Conservation (phyloP, 2,888 invertebrate species). For the Amitus sp. region DNA sequence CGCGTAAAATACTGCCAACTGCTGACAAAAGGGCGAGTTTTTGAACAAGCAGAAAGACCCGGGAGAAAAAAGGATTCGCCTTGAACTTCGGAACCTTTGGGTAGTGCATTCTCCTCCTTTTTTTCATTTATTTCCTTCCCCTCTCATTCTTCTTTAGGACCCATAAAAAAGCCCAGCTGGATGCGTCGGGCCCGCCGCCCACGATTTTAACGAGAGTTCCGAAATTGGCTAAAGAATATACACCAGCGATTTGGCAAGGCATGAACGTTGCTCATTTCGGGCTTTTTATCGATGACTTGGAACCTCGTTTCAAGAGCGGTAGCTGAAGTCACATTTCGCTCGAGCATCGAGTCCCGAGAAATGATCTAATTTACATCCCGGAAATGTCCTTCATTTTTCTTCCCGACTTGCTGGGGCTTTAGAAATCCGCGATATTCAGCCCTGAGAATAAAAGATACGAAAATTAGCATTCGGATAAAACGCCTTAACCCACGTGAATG, state of each 20-base stretch:
- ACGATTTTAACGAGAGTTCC: constrained; percentile 34
- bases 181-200: constrained; percentile 20
- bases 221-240: constrained; percentile 24
- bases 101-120: constrained; percentile 26
- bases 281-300: constrained; percentile 3
- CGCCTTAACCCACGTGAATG: too few species aligned
- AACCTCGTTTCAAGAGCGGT: not conserved
- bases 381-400: too few species aligned
- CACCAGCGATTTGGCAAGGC: constrained; percentile 5
- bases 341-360: too few species aligned
- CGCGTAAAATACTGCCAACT: constrained; percentile 23
- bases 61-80: constrained; percentile 33
- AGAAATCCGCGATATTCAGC: too few species aligned
- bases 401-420: too few species aligned
- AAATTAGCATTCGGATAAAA: too few species aligned
- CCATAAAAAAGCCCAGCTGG: constrained; percentile 28
- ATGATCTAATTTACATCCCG: too few species aligned
- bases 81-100: constrained; percentile 38
- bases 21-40: constrained; percentile 30
- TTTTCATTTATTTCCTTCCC: constrained; percentile 19
- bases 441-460: too few species aligned
- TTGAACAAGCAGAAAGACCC: constrained; percentile 31
- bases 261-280: constrained; percentile 12
- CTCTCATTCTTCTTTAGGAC: constrained; percentile 28
- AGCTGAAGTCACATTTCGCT: not conserved